Percentiles rank a stretch among this genome's conserved stretches.
Evolutionary conservation across 2,797 vertebrate species (phyloP).

Genomic region (Helarctos malayanus): DNA sequence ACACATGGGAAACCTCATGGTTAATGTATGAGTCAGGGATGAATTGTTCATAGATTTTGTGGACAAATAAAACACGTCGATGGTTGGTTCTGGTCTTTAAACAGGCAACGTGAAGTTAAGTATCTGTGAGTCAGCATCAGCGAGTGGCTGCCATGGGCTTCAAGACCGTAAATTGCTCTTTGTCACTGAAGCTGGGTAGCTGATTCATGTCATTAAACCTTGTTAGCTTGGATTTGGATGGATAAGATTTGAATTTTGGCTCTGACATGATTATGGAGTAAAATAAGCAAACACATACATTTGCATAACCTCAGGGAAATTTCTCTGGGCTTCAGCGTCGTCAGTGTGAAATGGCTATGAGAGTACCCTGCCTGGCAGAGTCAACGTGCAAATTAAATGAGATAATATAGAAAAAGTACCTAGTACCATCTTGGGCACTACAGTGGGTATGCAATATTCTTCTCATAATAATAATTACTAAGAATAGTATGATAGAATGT

Average conservation of each 20-base stretch:
- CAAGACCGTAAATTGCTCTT: not conserved
- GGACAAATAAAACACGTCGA: not conserved
- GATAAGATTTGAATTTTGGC: conserved; percentile 20
- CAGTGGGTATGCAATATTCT: not conserved
- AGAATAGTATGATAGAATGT: not conserved
- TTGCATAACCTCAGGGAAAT: not conserved
- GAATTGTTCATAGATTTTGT: conserved; percentile 27
- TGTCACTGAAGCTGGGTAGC: not conserved
- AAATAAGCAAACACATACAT: not conserved
- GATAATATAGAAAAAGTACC: not conserved
- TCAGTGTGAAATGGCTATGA: not conserved
- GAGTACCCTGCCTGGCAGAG: not conserved
- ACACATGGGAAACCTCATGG: not conserved
- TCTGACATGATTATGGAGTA: not conserved
- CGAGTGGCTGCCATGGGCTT: not conserved
- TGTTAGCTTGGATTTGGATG: not conserved
- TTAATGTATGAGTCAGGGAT: not conserved
- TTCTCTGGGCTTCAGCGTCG: conserved; percentile 18
- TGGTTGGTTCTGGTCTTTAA: conserved; percentile 9
- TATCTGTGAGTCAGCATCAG: not conserved
- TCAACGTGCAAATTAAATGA: conserved; percentile 4
- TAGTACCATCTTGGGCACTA: not conserved
- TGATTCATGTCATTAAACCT: not conserved
- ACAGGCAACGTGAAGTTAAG: conserved; percentile 16
- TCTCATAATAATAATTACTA: not conserved